These are phyloP conservation scores for Drosophila histrio DNA, from an alignment of 2,888 invertebrate genomes.

Conservation along the genomic window DNA sequence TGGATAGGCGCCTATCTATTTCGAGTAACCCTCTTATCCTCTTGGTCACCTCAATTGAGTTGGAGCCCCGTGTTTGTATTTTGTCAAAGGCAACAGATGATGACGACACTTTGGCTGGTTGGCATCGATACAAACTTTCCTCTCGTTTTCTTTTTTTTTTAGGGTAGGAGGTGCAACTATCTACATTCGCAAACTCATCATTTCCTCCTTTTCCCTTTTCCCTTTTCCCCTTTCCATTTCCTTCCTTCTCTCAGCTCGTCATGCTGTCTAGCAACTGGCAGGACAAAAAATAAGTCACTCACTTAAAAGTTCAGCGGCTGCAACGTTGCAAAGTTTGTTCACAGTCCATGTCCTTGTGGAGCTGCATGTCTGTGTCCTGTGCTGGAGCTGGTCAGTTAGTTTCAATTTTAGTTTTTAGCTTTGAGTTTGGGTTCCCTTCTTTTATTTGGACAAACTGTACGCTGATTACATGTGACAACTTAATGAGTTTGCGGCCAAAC, in stretches of 20 bases:
- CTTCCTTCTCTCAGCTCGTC: constrained; percentile 16
- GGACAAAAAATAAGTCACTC: constrained; percentile 74
- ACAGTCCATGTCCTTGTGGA: constrained; percentile 47
- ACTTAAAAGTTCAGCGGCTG: constrained; percentile 74
- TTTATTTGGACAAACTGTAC: constrained; percentile 49
- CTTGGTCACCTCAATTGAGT: constrained; percentile 59
- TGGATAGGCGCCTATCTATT: not conserved
- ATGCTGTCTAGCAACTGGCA: constrained; percentile 42
- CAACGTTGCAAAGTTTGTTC: constrained; percentile 73
- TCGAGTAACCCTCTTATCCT: constrained; percentile 23
- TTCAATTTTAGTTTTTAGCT: constrained; percentile 73
- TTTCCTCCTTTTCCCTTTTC: not conserved
- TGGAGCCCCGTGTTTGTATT: constrained; percentile 59
- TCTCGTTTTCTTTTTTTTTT: not conserved
- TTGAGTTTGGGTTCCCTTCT: constrained; percentile 18
- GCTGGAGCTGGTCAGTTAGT: constrained; percentile 65
- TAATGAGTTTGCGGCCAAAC: constrained; percentile 79
- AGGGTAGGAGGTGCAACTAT: constrained; percentile 13
- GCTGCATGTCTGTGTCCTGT: constrained; percentile 5
- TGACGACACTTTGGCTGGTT: constrained; percentile 62
- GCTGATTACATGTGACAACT: constrained; percentile 79
- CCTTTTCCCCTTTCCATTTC: not conserved
- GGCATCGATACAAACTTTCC: constrained; percentile 64
- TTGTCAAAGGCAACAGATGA: constrained; percentile 63
- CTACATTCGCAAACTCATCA: constrained; percentile 48